A percentile compares a stretch with the other conserved stretches of the same genome.
These are phyloP conservation scores for Spilosoma lubricipeda DNA, from an alignment of 2,888 invertebrate genomes.

Conservation along the genomic window DNA sequence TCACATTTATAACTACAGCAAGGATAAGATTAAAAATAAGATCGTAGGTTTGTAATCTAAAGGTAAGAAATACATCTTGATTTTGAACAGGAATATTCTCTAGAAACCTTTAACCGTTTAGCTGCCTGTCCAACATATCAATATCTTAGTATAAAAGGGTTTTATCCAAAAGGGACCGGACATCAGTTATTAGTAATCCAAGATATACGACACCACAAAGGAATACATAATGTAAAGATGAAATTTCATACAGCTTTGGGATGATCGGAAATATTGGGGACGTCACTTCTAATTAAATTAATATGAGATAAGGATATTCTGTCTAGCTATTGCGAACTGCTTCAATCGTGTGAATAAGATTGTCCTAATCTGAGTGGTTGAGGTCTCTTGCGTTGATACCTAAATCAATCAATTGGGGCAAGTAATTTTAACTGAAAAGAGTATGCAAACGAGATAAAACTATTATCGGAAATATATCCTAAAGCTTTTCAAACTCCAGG, in stretches of 20 bases:
- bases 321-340: too few species aligned
- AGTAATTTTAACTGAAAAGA: too few species aligned
- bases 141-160: slow-evolving; percentile 4
- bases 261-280: slow-evolving; percentile 1
- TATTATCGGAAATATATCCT: not conserved
- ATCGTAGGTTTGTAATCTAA: not conserved
- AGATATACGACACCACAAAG: slow-evolving; percentile 14
- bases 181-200: slow-evolving; percentile 21
- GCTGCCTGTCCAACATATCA: not conserved
- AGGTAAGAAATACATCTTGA: not conserved
- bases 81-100: not conserved
- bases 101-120: not conserved
- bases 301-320: not conserved
- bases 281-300: not conserved
- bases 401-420: too few species aligned
- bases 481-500: not conserved
- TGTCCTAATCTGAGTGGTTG: too few species aligned
- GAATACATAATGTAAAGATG: slow-evolving; percentile 14
- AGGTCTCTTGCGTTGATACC: too few species aligned
- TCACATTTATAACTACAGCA: not conserved
- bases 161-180: not conserved
- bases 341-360: too few species aligned
- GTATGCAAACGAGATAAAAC: too few species aligned
- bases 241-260: not conserved
- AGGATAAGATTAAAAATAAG: not conserved